Conservation (phyloP, 2,888 invertebrate species). For the Dromius quadrimaculatus region DNA sequence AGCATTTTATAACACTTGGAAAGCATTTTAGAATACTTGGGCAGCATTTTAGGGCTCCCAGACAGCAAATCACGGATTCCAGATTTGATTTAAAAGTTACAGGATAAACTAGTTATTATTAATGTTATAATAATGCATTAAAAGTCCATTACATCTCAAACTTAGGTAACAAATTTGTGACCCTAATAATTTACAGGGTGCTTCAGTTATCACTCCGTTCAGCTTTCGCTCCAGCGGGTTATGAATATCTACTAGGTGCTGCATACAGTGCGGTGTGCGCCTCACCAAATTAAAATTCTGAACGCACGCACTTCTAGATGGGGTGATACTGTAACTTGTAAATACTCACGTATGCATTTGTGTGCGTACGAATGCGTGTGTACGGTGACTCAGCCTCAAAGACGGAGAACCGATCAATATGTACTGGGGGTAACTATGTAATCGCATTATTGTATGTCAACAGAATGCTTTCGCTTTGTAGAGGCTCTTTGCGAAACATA, state of each 20-base stretch:
- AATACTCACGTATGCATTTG: background rate
- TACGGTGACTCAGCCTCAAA: slow-evolving; percentile 25
- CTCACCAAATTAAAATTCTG: slow-evolving; percentile 27
- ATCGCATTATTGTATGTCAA: slow-evolving; percentile 50
- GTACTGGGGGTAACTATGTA: slow-evolving; percentile 43
- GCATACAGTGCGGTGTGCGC: background rate
- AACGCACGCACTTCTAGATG: slow-evolving; percentile 4
- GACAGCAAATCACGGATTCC: no score
- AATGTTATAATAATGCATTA: no score
- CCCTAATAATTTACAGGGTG: no score
- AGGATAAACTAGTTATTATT: no score
- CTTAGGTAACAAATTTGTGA: no score
- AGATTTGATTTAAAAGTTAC: no score
- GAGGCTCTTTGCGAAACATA: slow-evolving; percentile 11
- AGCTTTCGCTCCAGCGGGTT: no score
- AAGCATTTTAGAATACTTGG: no score
- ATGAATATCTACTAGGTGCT: slow-evolving; percentile 6
- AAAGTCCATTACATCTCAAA: no score
- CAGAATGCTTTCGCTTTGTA: slow-evolving; percentile 32
- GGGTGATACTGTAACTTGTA: slow-evolving; percentile 26
- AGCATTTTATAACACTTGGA: no score
- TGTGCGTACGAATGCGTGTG: slow-evolving; percentile 1
- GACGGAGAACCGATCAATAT: slow-evolving; percentile 16
- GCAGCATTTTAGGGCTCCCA: no score
- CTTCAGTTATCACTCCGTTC: no score